Conservation (phyloP, 2,113 vertebrate genomes). For the Cervus canadensis region DNA sequence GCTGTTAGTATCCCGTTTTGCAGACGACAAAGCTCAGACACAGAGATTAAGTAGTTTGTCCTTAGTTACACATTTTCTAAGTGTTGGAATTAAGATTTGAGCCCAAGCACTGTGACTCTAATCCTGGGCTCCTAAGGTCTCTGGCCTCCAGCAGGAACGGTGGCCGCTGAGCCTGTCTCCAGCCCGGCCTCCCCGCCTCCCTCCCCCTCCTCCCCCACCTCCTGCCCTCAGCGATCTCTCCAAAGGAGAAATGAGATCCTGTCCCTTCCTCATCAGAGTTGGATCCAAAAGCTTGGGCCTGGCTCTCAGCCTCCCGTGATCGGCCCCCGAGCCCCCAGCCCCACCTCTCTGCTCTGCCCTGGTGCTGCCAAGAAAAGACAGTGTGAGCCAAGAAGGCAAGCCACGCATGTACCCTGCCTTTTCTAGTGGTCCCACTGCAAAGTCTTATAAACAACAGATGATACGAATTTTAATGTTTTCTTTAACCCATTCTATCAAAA, state of each 20-base stretch:
- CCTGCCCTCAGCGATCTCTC: too few relatives aligned
- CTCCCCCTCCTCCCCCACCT: too few relatives aligned
- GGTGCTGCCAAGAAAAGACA: neutral
- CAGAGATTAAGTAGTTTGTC: neutral
- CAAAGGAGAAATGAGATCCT: neutral
- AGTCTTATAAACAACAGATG: neutral
- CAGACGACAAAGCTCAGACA: neutral
- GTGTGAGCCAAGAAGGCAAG: fast-evolving
- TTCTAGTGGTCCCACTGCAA: neutral
- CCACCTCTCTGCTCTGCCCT: neutral
- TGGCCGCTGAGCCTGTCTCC: too few relatives aligned
- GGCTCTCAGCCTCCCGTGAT: fast-evolving
- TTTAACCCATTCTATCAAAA: neutral
- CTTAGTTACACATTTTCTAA: neutral
- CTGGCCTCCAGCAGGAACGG: neutral
- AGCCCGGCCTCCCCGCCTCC: too few relatives aligned
- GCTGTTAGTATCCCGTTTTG: neutral
- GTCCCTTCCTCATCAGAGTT: neutral
- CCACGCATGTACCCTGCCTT: too few relatives aligned
- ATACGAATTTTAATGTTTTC: neutral
- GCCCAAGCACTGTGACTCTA: neutral
- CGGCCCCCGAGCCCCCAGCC: fast-evolving
- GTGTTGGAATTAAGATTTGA: neutral
- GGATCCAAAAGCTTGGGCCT: neutral
- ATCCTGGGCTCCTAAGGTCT: neutral